Base-by-base conservation (phyloP, 2,888 invertebrate genomes). In the Synergus gifuensis region DNA sequence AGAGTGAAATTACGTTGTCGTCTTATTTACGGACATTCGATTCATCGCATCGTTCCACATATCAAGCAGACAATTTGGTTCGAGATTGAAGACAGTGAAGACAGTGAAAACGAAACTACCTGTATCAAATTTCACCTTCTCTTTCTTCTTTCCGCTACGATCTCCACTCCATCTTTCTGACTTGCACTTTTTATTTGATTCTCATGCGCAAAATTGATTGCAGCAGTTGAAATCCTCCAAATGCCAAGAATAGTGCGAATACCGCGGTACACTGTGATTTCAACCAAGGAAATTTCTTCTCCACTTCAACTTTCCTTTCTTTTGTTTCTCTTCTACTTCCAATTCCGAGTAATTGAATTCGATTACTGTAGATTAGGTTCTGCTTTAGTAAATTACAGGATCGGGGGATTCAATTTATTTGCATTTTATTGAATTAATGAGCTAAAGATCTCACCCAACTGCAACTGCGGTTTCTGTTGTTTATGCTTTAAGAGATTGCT, bases 51-150 rank as follows among this genome's bases (percentile, higher is more conserved):
- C 18, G 46, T 49, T 78, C 77, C 78, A 64, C 66, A 78, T 18
- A 67, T 67, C 22, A 49, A 69, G 36, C 2, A 54, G 11, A 42
- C 40, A 8, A 73, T 79, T 79, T 66, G 40, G 63, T 79, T 79
- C 79, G 80, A 76, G 78, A 67, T 76, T 79, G 64, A 79, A 18
- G 64, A 28, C 22, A 28, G 22, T 28, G 22, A 28, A 28, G 22
- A 28, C 22, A 28, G 22, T 28, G 22, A 28, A 28, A 2, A 82
- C 82, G 81, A 84, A 83, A 85, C 82, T 73, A 79, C 76, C 83
- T 82, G 76, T 79, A 83, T 84, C 82, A 81, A 85, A 84, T 86
- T 86, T 85, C 85, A 88, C 87, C 86, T 88, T 88, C 87, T 86
- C 88, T 87, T 86, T 86, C 83, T 84, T 83, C 85, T 77, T 78